Evolutionary conservation across 2,113 vertebrate genomes (phyloP).

Genomic region (Tringa solitaria): DNA sequence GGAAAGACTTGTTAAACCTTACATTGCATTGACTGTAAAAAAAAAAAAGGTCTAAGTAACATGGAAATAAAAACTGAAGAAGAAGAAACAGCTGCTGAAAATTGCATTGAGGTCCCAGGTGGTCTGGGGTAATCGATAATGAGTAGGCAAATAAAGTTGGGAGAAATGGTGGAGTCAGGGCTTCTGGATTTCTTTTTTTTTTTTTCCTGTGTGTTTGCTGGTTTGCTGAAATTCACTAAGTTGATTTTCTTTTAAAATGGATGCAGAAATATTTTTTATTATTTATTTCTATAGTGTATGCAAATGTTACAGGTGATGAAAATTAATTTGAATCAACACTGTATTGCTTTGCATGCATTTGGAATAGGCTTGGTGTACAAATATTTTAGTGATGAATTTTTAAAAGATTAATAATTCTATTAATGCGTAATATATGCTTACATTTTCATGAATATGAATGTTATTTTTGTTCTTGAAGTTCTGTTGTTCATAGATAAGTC

Average conservation of each 20-base stretch:
- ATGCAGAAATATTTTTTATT: not conserved
- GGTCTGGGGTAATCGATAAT: not conserved
- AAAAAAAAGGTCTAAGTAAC: not conserved
- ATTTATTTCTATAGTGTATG: not conserved
- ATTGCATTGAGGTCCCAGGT: not conserved
- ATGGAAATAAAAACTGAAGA: not conserved
- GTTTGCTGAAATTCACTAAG: not conserved
- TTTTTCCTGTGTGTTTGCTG: not conserved
- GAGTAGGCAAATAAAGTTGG: not conserved
- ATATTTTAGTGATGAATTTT: not conserved
- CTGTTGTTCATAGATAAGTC: not conserved
- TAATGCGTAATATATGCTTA: not conserved
- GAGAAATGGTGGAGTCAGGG: not conserved
- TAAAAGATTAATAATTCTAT: not conserved
- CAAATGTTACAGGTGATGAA: not conserved
- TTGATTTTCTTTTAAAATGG: not conserved
- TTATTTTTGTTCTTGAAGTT: not conserved
- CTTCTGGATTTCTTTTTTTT: not conserved
- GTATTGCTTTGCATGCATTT: not conserved
- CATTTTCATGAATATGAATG: not conserved
- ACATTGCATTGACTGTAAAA: not conserved
- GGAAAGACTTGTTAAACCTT: not conserved
- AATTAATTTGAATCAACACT: not conserved
- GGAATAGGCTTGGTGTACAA: not conserved
- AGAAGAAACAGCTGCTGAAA: not conserved